Evolutionary conservation across 2,797 vertebrate species (phyloP), one percentile per base, ranked within the genome.

Genomic region (Malurus splendens): DNA sequence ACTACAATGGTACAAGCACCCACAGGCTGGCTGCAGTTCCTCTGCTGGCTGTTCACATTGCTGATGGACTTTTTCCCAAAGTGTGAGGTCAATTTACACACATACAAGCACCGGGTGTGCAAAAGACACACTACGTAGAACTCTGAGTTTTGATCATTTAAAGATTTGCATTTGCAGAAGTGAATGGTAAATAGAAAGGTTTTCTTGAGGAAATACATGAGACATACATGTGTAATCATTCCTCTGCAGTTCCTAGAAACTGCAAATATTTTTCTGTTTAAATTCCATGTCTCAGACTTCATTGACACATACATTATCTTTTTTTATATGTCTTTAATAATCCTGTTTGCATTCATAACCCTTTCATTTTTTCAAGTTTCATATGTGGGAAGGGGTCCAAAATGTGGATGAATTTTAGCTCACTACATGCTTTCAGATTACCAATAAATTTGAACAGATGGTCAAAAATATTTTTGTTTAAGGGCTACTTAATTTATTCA

Each of bases 401-500:
- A 81, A 48, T 22, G 17, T 23, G 18, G 25, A 38, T 73, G 30
- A 87, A 20, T 38, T 86, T 91, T 57, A 73, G 23, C 50, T 70
- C 72, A 38, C 19, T 28, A 7, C 3, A 3, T 60, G 38, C 48
- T 87, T 92, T 72, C n/a, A 72, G 47, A 16, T 61, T 66, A 48
- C 41, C 23, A 86, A 27, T 11, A 38, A 51, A 57, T 73, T 73
- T 75, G 36, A 81, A 41, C n/a, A 83, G 41, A 55, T 72, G 48
- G n/a, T 59, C 14, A 62, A 56, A 91, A 81, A 64, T 54, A 54
- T 33, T 77, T 82, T 60, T 86, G 7, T 64, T 79, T 45, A 78
- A 72, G n/a, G 64, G 10, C 20, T 83, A 14, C 30, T 32, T 84
- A 39, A 60, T 81, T 89, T n/a, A 36, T 86, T 90, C 50, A 59